Base-by-base conservation (phyloP, 2,113 vertebrate genomes). In the Quiscalus mexicanus region DNA sequence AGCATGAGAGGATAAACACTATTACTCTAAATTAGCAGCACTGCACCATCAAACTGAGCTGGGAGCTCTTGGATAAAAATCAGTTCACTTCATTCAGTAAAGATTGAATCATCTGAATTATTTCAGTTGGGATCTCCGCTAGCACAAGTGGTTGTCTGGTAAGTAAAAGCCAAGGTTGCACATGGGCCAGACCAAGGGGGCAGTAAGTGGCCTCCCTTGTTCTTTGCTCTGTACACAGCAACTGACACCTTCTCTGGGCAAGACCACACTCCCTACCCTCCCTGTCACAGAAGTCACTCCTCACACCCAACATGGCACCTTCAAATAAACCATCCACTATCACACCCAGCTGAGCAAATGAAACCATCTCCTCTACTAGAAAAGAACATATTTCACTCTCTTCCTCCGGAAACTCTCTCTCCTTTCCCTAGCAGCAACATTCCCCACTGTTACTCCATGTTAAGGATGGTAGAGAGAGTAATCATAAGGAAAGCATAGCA, bases 1-100 rank as follows among this genome's bases (percentile, higher is more conserved):
- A 89, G 27, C 9, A 74, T 49, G 60, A 59, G 25, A 44, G 28
- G n/a, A 85, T 73, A 84, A 4, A 50, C 6, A 30, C 18, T 21
- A 19, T 41, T 35, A 89, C 76, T 65, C 68, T 55, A 91, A 96
- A 95, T 77, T 31, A 83, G 56, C 14, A 90, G 77, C 45, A 59
- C 30, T 56, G 22, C 76, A 73, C 41, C 27, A 74, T 50, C 74
- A 78, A 60, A 60, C 27, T 79, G 33, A 81, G 19, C 42, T 28
- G 22, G 39, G 17, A 86, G 28, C 7, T 4, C 27, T 17, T 49
- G 31, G 47, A 77, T 53, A 84, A 90, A 94, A 89, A 55, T 37
- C 76, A 63, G 24, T 81, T 69, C 35, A 11, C 53, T 88, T 71
- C 58, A 33, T 24, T 65, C 80, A 69, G 33, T 22, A 42, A 88